Percentiles rank a stretch among this genome's conserved stretches.
These are phyloP conservation scores for Oreocharis arfaki DNA, from an alignment of 2,113 vertebrate species.

Conservation along the genomic window DNA sequence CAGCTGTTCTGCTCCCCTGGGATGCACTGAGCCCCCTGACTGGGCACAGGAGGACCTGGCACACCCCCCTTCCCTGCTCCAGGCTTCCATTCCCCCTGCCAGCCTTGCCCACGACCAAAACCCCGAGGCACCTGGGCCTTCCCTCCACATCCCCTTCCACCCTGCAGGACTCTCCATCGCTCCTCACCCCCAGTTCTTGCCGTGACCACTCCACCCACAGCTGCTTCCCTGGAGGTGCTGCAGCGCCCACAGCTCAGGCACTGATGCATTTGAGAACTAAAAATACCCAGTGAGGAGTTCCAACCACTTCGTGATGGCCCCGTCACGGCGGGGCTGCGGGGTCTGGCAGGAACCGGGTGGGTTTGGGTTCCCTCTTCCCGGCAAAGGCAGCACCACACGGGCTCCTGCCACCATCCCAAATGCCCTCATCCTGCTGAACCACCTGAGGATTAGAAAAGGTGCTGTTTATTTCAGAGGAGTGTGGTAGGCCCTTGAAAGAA, in stretches of 20 bases:
- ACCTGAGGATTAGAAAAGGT: slow-evolving; percentile 2
- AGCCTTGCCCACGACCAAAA: background rate
- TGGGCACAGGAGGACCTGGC: background rate
- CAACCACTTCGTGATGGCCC: background rate
- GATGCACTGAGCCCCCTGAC: background rate
- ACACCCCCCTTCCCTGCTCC: background rate
- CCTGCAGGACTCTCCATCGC: background rate
- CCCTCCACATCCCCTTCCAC: rapidly evolving
- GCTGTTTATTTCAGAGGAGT: slow-evolving; percentile 17
- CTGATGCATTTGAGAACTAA: background rate
- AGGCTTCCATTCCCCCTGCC: background rate
- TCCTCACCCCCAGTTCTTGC: rapidly evolving
- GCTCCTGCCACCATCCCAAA: background rate
- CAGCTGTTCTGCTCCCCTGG: background rate
- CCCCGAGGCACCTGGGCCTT: background rate
- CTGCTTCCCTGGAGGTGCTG: background rate
- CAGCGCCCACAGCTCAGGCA: background rate
- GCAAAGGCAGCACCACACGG: background rate
- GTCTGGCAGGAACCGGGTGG: background rate
- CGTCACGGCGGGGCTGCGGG: background rate
- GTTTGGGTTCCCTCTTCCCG: background rate
- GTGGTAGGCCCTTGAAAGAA: background rate
- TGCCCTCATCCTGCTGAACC: background rate
- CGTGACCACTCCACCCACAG: background rate
- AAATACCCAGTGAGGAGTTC: slow-evolving; percentile 1